Conservation (phyloP, 2,797 vertebrate species). For the Macropus fuliginosus region DNA sequence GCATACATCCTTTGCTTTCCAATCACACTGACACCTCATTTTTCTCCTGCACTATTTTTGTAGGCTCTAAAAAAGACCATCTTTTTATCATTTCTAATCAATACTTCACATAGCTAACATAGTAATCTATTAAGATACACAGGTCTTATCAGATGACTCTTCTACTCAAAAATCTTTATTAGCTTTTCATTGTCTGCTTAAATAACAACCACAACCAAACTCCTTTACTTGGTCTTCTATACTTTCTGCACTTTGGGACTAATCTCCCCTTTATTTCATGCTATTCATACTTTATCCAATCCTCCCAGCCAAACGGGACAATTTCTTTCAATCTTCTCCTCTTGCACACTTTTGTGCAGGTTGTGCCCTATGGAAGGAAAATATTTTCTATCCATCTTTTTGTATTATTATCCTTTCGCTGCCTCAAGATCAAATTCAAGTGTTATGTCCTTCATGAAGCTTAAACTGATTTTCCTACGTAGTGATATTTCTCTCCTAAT, state of each 20-base stretch:
- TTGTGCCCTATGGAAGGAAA: background rate
- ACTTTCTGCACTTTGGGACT: background rate
- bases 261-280: background rate
- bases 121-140: background rate
- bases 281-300: background rate
- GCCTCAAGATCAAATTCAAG: background rate
- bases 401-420: background rate
- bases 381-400: background rate
- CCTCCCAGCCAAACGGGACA: background rate
- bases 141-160: background rate
- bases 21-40: background rate
- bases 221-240: background rate
- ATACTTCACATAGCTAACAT: background rate
- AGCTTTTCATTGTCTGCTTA: background rate
- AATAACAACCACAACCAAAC: background rate
- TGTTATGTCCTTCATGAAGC: background rate
- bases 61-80: background rate
- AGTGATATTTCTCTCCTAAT: background rate
- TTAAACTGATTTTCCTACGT: background rate
- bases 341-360: background rate
- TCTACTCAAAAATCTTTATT: background rate
- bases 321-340: background rate
- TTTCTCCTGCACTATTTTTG: background rate
- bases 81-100: background rate
- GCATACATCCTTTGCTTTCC: background rate